Percentiles rank a stretch among this genome's conserved stretches.
These are phyloP conservation scores for Muscicapa adusta DNA, from an alignment of 2,113 vertebrate species.

Conservation along the genomic window DNA sequence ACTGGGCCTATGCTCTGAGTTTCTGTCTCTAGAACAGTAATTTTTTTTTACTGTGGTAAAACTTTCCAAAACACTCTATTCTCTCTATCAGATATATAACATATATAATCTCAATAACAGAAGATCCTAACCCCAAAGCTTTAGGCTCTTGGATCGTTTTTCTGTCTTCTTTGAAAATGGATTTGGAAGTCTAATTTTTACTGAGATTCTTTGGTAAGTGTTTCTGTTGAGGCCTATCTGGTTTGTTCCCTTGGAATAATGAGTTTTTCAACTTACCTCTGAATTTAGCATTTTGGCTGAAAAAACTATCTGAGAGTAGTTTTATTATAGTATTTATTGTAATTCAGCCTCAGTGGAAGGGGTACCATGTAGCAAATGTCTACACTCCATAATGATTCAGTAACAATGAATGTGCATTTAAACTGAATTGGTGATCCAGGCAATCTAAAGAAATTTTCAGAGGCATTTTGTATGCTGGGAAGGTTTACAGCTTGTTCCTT, in stretches of 20 bases:
- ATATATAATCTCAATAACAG: too few species aligned
- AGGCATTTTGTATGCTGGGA: not conserved
- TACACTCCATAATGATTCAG: not conserved
- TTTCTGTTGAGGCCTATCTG: not conserved
- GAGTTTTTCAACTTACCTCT: not conserved
- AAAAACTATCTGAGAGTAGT: not conserved
- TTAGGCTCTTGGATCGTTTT: not conserved
- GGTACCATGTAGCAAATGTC: not conserved
- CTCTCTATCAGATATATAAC: not conserved
- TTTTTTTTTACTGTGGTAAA: not conserved
- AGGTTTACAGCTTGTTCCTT: not conserved
- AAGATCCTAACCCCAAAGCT: not conserved
- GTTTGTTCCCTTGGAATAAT: not conserved
- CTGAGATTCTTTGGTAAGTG: not conserved
- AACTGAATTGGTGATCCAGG: not conserved
- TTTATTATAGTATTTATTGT: not conserved
- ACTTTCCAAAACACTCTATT: not conserved
- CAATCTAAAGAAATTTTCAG: not conserved
- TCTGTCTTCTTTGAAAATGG: not conserved
- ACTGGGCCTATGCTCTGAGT: not conserved
- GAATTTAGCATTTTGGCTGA: not conserved
- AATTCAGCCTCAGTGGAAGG: not conserved
- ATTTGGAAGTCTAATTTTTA: not conserved
- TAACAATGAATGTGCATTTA: not conserved
- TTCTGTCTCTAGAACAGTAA: not conserved